Conservation (phyloP, 1,140 invertebrate species). For the Magallana ariakensis region DNA sequence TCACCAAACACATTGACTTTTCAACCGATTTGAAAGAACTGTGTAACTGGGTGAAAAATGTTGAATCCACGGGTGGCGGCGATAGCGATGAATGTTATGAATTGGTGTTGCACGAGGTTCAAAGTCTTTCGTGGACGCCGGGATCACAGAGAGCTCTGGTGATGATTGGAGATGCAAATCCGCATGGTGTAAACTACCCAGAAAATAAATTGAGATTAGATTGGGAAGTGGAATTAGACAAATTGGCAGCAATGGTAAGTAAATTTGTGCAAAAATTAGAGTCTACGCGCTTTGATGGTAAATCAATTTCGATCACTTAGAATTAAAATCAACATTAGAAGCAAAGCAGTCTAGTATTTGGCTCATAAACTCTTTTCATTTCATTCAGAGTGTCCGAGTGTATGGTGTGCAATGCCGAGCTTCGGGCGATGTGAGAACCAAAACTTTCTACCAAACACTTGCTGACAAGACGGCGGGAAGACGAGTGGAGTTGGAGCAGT, state of each 20-base stretch:
- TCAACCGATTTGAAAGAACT: slow-evolving; percentile 58
- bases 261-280: background rate
- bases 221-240: slow-evolving; percentile 68
- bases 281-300: background rate
- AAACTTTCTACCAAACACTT: slow-evolving; percentile 58
- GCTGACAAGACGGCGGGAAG: slow-evolving; percentile 57
- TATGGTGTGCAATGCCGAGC: slow-evolving; percentile 59
- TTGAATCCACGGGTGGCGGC: slow-evolving; percentile 59
- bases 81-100: slow-evolving; percentile 72
- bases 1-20: slow-evolving; percentile 70
- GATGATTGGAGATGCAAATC: slow-evolving; percentile 53
- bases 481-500: slow-evolving; percentile 58
- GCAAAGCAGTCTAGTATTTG: no score
- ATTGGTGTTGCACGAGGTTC: slow-evolving; percentile 69
- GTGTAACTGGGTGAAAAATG: slow-evolving; percentile 65
- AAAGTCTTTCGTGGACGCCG: slow-evolving; percentile 67
- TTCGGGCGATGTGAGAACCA: slow-evolving; percentile 5
- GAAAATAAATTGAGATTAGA: slow-evolving; percentile 66
- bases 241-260: slow-evolving; percentile 55
- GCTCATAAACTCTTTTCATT: background rate
- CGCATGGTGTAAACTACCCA: slow-evolving; percentile 64
- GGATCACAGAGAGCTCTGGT: slow-evolving; percentile 48
- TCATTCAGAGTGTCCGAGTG: slow-evolving; percentile 59
- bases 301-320: no score
- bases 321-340: no score